Evolutionary conservation across 30 jellyfish, hydroid and myxozoan genomes (phyloP), one percentile per base, ranked within the genome.

Genomic region (Phacellophora camtschatica): DNA sequence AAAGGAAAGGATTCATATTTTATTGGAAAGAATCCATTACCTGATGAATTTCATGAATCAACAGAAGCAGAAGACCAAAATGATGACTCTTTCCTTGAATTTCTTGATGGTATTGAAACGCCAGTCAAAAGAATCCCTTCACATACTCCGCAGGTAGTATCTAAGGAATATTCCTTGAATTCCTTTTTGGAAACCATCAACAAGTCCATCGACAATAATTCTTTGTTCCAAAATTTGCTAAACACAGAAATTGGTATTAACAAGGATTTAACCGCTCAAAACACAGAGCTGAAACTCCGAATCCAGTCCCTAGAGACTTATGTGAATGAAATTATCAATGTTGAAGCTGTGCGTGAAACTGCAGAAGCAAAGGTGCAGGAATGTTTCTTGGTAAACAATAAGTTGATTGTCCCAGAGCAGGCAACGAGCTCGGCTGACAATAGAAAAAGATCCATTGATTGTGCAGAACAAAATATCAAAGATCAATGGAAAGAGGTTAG

Each of bases 401-500:
- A 58, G 42, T 25, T 27, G 72, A 25, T 58, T 58, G 42, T 19
- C 42, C 27, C 39, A 23, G 72, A 12, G 42, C 39, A 58, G 27
- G 9, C n/a, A 58, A 58, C 72, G 16, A 32, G 72, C 42, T 58
- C 72, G n/a, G 77, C 7, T 28, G 77, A 5, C 56, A 63, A 63
- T 5, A 10, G 77, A 30, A 18, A 63, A 63, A 13, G 24, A 2
- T 15, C 77, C 56, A 24, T 32, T 5, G 56, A 32, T 7, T 63
- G 56, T 32, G 56, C 77, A 5, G 56, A 27, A 19, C 54, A 32
- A 32, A 11, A 9, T 23, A 63, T 63, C 77, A 63, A 27, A 63
- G 77, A 30, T 19, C 77, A 63, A 63, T 63, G 56, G 77, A 19
- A 63, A 63, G 77, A 63, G 56, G 56, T 63, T 23, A 30, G 77